phyloP scores from a whole-genome alignment of 2,113 vertebrate genomes.

The Anser brachyrhynchus region DNA sequence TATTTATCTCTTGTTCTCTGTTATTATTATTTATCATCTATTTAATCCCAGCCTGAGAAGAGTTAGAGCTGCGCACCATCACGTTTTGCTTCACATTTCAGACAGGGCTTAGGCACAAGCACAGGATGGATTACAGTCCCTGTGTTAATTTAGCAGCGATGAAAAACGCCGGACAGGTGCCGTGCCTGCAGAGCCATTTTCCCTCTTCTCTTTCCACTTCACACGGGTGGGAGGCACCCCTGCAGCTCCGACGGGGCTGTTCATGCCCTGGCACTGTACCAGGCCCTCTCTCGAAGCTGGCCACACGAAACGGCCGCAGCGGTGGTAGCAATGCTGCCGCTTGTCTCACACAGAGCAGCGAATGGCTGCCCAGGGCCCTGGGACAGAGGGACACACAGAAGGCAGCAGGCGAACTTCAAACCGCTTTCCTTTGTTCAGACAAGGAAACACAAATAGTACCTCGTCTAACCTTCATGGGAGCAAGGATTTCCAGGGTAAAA shows the following conservation, averaged over 20 bases:
- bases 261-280: background rate
- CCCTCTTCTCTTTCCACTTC: background rate
- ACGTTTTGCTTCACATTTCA: background rate
- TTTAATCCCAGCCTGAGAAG: background rate
- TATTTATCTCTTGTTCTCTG: background rate
- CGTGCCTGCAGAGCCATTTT: background rate
- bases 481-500: background rate
- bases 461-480: background rate
- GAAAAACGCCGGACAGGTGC: background rate
- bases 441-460: background rate
- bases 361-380: background rate
- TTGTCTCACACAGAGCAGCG: rapidly evolving
- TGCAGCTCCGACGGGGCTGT: rapidly evolving
- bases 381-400: background rate
- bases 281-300: rapidly evolving
- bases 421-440: background rate
- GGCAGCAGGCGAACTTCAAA: background rate
- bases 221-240: background rate
- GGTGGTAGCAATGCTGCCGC: background rate
- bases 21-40: background rate
- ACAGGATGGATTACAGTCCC: rapidly evolving
- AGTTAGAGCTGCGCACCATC: rapidly evolving
- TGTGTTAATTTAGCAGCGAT: rapidly evolving
- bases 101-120: background rate
- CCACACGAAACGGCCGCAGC: background rate